phyloP scores from a whole-genome alignment of 92 coral and sea anemone species.

The Chrysogorgia sp. region DNA sequence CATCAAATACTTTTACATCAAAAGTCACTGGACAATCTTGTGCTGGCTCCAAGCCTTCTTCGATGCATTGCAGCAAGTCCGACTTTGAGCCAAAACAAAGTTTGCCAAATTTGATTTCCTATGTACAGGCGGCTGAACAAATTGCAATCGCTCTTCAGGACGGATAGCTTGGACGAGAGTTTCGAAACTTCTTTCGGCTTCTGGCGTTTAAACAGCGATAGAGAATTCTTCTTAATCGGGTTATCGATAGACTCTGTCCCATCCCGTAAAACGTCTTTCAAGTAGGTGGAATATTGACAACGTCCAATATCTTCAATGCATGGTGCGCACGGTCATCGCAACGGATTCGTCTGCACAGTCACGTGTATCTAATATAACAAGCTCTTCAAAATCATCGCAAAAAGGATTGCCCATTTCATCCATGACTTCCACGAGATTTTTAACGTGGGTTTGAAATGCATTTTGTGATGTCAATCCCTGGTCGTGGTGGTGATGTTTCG shows the following conservation, averaged over 20 bases:
- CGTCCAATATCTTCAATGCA: neutral
- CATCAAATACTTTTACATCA: slow-evolving; percentile 62
- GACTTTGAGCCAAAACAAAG: slow-evolving; percentile 45
- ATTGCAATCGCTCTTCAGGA: slow-evolving; percentile 48
- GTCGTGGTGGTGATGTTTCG: too few relatives aligned
- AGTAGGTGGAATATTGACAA: too few relatives aligned
- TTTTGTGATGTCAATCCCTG: too few relatives aligned
- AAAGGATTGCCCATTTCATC: too few relatives aligned
- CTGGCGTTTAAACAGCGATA: slow-evolving; percentile 56
- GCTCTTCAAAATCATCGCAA: too few relatives aligned
- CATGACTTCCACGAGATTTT: too few relatives aligned
- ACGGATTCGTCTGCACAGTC: too few relatives aligned
- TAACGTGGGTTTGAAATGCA: too few relatives aligned
- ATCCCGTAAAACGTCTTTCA: too few relatives aligned
- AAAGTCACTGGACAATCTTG: neutral
- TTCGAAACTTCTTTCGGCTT: slow-evolving; percentile 36
- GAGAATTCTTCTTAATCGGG: slow-evolving; percentile 40
- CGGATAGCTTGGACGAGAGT: slow-evolving; percentile 31
- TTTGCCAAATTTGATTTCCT: slow-evolving; percentile 51
- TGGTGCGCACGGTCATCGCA: too few relatives aligned
- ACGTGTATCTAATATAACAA: too few relatives aligned
- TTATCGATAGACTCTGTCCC: slow-evolving; percentile 35
- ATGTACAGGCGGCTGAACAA: slow-evolving; percentile 56
- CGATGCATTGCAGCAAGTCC: slow-evolving; percentile 20
- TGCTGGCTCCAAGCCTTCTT: neutral